Evolutionary conservation across 37 sponge, comb jelly and placozoan species (phyloP).

Genomic region (Ianthella basta): DNA sequence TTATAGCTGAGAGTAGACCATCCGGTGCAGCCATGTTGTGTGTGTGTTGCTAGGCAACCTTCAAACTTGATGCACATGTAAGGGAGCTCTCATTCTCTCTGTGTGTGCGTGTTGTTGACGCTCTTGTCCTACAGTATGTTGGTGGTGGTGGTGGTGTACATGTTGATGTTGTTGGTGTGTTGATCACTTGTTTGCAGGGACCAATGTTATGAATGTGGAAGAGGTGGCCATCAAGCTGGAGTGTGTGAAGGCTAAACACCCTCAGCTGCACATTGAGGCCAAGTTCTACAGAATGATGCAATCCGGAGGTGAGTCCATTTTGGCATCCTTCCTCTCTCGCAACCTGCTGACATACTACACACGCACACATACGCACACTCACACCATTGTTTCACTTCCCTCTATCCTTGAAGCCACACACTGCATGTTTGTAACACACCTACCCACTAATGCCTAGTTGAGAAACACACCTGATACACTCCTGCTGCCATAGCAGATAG

Average conservation of each 20-base stretch:
- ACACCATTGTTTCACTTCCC: not conserved
- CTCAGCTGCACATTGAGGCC: slow-evolving; percentile 98
- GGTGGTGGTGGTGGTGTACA: not conserved
- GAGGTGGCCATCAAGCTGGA: slow-evolving; percentile 99
- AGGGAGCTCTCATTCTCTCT: too few species aligned
- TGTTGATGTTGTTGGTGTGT: not conserved
- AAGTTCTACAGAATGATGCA: slow-evolving; percentile 99
- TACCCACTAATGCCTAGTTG: too few species aligned
- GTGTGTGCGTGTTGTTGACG: too few species aligned
- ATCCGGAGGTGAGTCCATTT: slow-evolving; percentile 92
- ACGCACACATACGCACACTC: too few species aligned
- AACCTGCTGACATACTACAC: not conserved
- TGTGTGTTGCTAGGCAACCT: too few species aligned
- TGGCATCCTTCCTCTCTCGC: not conserved
- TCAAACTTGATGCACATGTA: too few species aligned
- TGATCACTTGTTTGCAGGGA: slow-evolving; percentile 60
- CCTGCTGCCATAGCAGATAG: too few species aligned
- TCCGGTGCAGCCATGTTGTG: too few species aligned
- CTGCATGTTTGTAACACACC: not conserved
- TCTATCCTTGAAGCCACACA: not conserved
- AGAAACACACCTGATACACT: too few species aligned
- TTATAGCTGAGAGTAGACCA: too few species aligned
- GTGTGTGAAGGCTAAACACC: slow-evolving; percentile 93
- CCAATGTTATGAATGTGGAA: slow-evolving; percentile 81
- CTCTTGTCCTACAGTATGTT: too few species aligned